A percentile compares a stretch with the other conserved stretches of the same genome.
Evolutionary conservation across 1,140 invertebrate species (phyloP).

Genomic region (Platyscapa corneri): DNA sequence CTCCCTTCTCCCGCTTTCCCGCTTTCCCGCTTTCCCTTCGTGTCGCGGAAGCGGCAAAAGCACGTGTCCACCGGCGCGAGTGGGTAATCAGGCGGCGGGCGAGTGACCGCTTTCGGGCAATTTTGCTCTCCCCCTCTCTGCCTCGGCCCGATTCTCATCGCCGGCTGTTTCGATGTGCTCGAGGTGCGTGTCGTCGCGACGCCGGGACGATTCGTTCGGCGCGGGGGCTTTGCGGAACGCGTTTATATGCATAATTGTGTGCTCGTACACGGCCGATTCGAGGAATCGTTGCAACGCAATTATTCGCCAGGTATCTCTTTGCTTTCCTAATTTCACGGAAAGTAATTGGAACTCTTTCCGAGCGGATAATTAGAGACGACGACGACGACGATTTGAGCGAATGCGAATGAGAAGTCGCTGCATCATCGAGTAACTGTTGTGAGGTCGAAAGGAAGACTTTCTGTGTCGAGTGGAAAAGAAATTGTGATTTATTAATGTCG

Average conservation of each 20-base stretch:
- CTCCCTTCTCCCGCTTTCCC: too few relatives aligned
- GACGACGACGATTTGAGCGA: neutral
- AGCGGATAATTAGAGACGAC: neutral
- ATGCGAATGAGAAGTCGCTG: neutral
- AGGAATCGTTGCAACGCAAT: neutral
- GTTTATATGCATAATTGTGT: neutral
- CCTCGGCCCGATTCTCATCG: neutral
- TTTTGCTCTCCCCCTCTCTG: neutral
- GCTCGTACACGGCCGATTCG: neutral
- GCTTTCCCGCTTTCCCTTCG: too few relatives aligned
- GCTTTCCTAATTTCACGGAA: neutral
- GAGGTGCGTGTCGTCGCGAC: neutral
- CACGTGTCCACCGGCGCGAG: too few relatives aligned
- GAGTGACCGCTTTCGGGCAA: neutral
- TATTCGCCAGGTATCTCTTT: neutral
- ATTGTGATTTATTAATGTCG: too few relatives aligned
- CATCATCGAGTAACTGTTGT: too few relatives aligned
- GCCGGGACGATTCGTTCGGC: neutral
- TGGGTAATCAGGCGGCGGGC: neutral
- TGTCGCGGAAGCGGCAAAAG: too few relatives aligned
- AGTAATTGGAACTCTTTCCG: neutral
- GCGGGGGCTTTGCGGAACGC: neutral
- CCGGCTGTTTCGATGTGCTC: neutral
- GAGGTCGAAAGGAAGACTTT: neutral
- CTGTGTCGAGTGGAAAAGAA: neutral